Percentiles rank a stretch among this genome's conserved stretches.
phyloP scores from a whole-genome alignment of 2,888 invertebrate species.

The Cremastinae sp. region DNA sequence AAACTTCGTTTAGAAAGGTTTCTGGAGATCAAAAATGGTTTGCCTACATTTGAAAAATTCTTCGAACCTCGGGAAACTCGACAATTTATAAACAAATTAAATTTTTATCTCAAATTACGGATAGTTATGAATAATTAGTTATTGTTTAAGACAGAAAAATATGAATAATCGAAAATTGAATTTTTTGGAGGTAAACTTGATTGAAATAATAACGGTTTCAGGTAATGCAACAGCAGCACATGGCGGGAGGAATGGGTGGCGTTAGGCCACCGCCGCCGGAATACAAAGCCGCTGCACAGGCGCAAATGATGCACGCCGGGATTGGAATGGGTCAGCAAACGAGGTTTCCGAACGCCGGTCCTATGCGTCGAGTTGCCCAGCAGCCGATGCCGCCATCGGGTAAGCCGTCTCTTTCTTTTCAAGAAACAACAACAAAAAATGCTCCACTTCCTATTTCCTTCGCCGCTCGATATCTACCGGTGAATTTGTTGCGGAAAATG shows the following conservation, averaged over 20 bases:
- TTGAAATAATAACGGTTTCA: conserved; percentile 56
- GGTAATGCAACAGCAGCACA: conserved; percentile 79
- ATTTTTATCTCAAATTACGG: no score
- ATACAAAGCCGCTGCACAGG: conserved; percentile 87
- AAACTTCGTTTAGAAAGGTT: no score
- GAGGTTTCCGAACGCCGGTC: conserved; percentile 82
- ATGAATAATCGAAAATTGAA: no score
- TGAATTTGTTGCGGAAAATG: conserved; percentile 34
- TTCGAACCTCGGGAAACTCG: no score
- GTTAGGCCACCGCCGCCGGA: conserved; percentile 91
- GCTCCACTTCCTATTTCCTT: conserved; percentile 23
- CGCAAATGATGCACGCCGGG: conserved; percentile 83
- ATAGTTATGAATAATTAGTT: no score
- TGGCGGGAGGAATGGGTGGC: conserved; percentile 78
- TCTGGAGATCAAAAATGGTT: no score
- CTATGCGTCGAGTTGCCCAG: conserved; percentile 86
- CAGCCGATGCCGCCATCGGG: conserved; percentile 88
- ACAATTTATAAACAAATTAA: no score
- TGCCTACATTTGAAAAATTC: no score
- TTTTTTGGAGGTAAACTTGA: no score
- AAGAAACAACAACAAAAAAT: background rate
- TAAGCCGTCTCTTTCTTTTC: conserved; percentile 70
- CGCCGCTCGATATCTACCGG: conserved; percentile 9
- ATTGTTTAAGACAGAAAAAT: no score
- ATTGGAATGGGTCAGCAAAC: conserved; percentile 78